These are phyloP conservation scores for Calephelis virginiensis DNA, from an alignment of 1,140 invertebrate genomes.

Conservation along the genomic window DNA sequence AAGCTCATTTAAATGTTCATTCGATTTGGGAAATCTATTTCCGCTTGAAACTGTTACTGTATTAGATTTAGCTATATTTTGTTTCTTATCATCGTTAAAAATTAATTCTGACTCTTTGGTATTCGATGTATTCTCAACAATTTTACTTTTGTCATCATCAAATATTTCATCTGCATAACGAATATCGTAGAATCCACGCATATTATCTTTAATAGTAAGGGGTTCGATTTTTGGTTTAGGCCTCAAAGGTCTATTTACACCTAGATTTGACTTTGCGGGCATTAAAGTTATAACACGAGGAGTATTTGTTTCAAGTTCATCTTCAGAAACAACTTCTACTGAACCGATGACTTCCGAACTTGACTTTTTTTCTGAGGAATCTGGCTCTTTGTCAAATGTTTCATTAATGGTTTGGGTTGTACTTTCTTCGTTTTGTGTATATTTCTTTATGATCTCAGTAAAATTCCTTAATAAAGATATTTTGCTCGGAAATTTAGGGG, in stretches of 20 bases:
- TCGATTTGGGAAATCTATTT: slow-evolving; percentile 64
- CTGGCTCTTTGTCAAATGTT: not conserved
- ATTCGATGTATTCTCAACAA: slow-evolving; percentile 25
- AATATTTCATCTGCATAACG: slow-evolving; percentile 27
- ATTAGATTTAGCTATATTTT: not conserved
- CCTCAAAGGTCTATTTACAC: slow-evolving; percentile 78
- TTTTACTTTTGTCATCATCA: slow-evolving; percentile 21
- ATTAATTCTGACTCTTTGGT: slow-evolving; percentile 26
- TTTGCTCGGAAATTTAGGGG: slow-evolving; percentile 70
- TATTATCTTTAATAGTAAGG: slow-evolving; percentile 5
- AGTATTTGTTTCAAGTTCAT: slow-evolving; percentile 64
- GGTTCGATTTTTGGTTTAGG: slow-evolving; percentile 31
- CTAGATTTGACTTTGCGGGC: slow-evolving; percentile 82
- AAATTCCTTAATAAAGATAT: slow-evolving; percentile 64
- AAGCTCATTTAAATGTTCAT: slow-evolving; percentile 49
- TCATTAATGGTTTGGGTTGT: slow-evolving; percentile 31
- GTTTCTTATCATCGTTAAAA: slow-evolving; percentile 3
- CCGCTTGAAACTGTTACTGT: slow-evolving; percentile 33
- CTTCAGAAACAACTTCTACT: slow-evolving; percentile 63
- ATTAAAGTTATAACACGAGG: slow-evolving; percentile 78
- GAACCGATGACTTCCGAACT: slow-evolving; percentile 34
- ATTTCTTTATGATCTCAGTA: slow-evolving; percentile 66
- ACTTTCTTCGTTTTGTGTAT: slow-evolving; percentile 41
- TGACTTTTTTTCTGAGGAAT: not conserved
- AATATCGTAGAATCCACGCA: slow-evolving; percentile 11